These are phyloP conservation scores for Drosophila erecta DNA, from an alignment of 1,140 invertebrate species.

Conservation along the genomic window DNA sequence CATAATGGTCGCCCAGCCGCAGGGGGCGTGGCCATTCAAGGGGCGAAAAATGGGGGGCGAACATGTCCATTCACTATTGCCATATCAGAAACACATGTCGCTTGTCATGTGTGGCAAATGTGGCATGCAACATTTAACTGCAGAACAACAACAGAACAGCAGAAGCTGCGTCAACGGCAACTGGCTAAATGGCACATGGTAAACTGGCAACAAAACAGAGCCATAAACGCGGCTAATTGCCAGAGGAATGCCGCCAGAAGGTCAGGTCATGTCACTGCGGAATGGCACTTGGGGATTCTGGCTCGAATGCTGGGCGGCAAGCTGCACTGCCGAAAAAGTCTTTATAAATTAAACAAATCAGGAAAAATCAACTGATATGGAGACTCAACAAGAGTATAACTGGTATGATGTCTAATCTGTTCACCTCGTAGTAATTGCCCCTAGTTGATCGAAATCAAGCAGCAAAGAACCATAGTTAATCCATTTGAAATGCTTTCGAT, in stretches of 20 bases:
- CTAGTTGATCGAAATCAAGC: background rate
- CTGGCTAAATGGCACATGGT: conserved; percentile 16
- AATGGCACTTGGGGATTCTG: conserved; percentile 41
- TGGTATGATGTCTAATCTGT: background rate
- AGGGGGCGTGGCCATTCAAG: conserved; percentile 4
- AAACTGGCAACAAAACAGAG: conserved; percentile 37
- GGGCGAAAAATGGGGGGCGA: background rate
- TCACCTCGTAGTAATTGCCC: background rate
- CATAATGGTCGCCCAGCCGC: conserved; percentile 50
- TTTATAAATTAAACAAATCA: no score
- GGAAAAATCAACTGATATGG: background rate
- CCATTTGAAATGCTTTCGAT: conserved; percentile 41
- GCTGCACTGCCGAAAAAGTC: conserved; percentile 12
- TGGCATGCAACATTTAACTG: conserved; percentile 82
- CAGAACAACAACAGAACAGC: conserved; percentile 26
- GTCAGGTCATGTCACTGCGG: conserved; percentile 51
- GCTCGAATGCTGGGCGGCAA: background rate
- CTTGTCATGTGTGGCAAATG: conserved; percentile 79
- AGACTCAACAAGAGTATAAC: no score
- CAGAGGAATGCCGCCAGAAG: conserved; percentile 67
- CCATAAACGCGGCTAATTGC: conserved; percentile 77
- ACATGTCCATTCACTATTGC: conserved; percentile 59
- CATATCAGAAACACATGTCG: conserved; percentile 76
- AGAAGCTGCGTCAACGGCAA: conserved; percentile 16
- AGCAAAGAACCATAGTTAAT: background rate